Conservation (phyloP, 1,140 invertebrate genomes). For the Psix sp. region DNA sequence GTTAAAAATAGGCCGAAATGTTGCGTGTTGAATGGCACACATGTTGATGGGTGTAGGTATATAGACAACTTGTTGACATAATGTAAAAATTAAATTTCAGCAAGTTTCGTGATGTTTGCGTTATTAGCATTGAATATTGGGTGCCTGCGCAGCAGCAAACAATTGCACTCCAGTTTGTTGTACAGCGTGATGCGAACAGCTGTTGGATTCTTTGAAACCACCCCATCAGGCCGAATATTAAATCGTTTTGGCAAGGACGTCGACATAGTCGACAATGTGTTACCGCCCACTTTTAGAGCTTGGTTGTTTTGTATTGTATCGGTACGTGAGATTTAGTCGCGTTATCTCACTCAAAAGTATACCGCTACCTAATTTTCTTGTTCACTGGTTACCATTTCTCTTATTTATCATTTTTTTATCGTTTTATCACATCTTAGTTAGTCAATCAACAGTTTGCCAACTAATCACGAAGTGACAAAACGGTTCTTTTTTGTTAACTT, state of each 20-base stretch:
- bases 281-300: constrained; percentile 75
- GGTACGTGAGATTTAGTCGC: constrained; percentile 79
- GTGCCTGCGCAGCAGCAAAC: constrained; percentile 70
- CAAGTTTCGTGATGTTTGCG: constrained; percentile 69
- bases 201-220: constrained; percentile 81
- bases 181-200: constrained; percentile 76
- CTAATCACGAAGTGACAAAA: no score
- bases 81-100: constrained; percentile 66
- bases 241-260: constrained; percentile 80
- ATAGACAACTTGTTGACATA: not conserved
- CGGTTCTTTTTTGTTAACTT: no score
- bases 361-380: constrained; percentile 34
- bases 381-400: constrained; percentile 8
- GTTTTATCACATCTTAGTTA: constrained; percentile 9
- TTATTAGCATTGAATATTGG: constrained; percentile 70
- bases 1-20: no score
- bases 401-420: constrained; percentile 7
- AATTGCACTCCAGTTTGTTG: constrained; percentile 70
- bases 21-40: no score
- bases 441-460: no score
- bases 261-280: constrained; percentile 75
- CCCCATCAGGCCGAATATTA: constrained; percentile 79
- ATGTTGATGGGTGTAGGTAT: no score
- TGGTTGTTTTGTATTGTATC: constrained; percentile 80
- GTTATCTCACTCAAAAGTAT: constrained; percentile 51